Evolutionary conservation across 1,140 invertebrate genomes (phyloP), one percentile per base, ranked within the genome.

Genomic region (Hormaphis cornu): DNA sequence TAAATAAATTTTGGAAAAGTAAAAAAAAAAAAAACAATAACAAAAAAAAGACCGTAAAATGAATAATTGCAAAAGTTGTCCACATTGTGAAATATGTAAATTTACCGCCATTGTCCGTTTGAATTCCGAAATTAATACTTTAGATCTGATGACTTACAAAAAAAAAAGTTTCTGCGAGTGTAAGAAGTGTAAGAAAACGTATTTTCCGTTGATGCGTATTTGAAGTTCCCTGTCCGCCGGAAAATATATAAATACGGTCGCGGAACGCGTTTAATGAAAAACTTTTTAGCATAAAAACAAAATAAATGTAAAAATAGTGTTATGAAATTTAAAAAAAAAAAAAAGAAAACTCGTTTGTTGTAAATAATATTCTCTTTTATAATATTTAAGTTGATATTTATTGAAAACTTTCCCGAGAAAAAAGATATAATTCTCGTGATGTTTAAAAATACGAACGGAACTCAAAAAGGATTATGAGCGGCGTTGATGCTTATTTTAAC

Each of bases 21-120:
- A 9, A 33, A 16, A 20, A 37, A 37, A 37, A 33, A n/a, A n/a
- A n/a, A n/a, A n/a, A n/a, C n/a, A n/a, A n/a, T n/a, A n/a, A n/a
- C n/a, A n/a, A n/a, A n/a, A n/a, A 35, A 56, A 56, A 28, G 14
- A 6, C 8, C 16, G 7, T 24, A 61, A 61, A 61, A 61, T 42
- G 35, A 61, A 61, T 61, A 61, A 61, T 44, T 44, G 37, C 37
- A 12, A 61, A 61, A 61, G 37, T 61, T 61, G 58, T 61, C 22
- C 8, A 42, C 24, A 18, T 20, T 28, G 16, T 6, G 28, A 61
- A 61, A 61, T 61, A 61, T 61, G 58, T 61, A 44, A 44, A 61
- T 61, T 61, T 30, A 42, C 56, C 37, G 37, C 37, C 16, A 42
- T 61, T 61, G 58, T 61, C 24, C 44, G 58, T 44, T 56, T 56